Evolutionary conservation across 2,797 vertebrate genomes (phyloP).

Genomic region (Urosaurus nigricauda): DNA sequence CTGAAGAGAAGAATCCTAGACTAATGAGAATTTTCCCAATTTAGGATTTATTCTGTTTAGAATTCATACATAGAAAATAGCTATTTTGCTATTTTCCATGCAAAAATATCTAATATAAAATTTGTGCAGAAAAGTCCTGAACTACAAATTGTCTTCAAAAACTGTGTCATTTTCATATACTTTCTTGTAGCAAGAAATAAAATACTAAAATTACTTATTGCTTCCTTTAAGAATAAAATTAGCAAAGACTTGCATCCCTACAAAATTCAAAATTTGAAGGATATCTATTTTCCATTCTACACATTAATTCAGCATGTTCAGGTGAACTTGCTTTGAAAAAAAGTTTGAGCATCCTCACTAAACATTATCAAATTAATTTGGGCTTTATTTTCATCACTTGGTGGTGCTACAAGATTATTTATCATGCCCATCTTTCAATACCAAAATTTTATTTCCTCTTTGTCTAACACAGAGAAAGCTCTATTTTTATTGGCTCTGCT

Average conservation of each 20-base stretch:
- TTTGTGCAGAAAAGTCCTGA: no score
- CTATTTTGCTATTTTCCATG: no score
- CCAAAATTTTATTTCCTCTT: neutral
- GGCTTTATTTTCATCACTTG: conserved; percentile 26
- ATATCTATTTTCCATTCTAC: neutral
- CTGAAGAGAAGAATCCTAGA: no score
- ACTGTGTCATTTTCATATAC: no score
- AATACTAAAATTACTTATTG: neutral
- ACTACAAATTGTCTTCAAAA: no score
- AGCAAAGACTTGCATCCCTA: neutral
- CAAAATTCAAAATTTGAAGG: neutral
- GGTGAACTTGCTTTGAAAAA: neutral
- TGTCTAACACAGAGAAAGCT: neutral
- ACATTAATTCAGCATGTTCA: neutral
- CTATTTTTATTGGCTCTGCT: neutral
- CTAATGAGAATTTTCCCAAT: no score
- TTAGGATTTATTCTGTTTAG: no score
- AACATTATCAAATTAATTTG: neutral
- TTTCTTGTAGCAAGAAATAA: no score
- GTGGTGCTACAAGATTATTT: conserved; percentile 41
- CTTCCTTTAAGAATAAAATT: neutral
- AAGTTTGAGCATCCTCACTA: neutral
- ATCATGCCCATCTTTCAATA: conserved; percentile 2
- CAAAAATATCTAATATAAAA: no score
- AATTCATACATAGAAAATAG: no score